Conservation (phyloP, 2,113 vertebrate genomes). For the Albula glossodonta region DNA sequence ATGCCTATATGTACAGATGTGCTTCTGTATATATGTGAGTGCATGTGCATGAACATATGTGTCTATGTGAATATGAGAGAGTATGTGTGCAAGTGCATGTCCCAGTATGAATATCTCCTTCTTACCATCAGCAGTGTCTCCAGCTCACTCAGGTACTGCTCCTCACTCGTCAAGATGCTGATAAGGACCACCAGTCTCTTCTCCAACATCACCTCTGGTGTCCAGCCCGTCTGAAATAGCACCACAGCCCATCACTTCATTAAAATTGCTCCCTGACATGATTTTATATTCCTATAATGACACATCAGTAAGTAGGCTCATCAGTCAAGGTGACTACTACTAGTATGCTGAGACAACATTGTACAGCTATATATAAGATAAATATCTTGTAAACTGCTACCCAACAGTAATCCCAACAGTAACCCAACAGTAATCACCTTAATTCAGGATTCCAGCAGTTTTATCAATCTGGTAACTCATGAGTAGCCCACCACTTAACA, state of each 20-base stretch:
- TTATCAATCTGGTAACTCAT: not conserved
- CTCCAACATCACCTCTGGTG: constrained; percentile 57
- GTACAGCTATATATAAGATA: too few species aligned
- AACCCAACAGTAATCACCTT: not conserved
- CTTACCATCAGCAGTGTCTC: constrained; percentile 69
- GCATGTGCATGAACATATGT: constrained; percentile 4
- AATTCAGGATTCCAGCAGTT: not conserved
- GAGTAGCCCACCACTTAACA: not conserved
- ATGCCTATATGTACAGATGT: not conserved
- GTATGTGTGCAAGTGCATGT: not conserved
- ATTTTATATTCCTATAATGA: not conserved
- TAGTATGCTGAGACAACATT: too few species aligned
- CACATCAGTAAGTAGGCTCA: not conserved
- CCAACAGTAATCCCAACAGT: too few species aligned
- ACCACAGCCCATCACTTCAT: not conserved
- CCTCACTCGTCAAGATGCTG: constrained; percentile 64
- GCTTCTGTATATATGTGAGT: not conserved
- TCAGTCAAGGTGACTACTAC: not conserved
- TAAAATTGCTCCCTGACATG: not conserved
- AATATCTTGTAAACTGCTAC: too few species aligned
- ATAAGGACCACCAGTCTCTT: constrained; percentile 62
- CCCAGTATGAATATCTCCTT: not conserved
- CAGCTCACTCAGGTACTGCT: constrained; percentile 69
- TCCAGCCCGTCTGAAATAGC: constrained; percentile 46
- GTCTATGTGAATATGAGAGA: not conserved